A percentile compares a stretch with the other conserved stretches of the same genome.
Evolutionary conservation across 2,888 invertebrate genomes (phyloP).

Genomic region (Cataglyphis cursor): DNA sequence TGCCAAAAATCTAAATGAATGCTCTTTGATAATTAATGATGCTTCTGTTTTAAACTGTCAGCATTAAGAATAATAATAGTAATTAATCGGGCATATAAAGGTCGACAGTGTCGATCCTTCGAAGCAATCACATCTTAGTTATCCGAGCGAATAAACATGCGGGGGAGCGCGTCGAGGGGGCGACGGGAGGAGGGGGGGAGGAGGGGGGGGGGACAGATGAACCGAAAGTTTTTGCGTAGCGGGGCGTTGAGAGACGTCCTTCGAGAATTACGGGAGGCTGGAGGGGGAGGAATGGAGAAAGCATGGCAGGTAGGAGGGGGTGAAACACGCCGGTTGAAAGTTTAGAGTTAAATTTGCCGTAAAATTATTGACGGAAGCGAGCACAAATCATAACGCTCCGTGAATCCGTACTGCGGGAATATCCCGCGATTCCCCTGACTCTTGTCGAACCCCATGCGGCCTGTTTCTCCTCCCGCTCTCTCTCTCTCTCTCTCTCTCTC

Average conservation of each 20-base stretch:
- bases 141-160: constrained; percentile 32
- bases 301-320: constrained; percentile 54
- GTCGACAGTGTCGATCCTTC: constrained; percentile 1
- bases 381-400: constrained; percentile 85
- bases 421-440: constrained; percentile 28
- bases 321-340: constrained; percentile 75
- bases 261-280: constrained; percentile 72
- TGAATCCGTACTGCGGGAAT: constrained; percentile 79
- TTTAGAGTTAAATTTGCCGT: constrained; percentile 84
- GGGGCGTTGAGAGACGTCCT: constrained; percentile 47
- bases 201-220: constrained; percentile 43
- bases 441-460: constrained; percentile 49
- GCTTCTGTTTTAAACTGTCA: not conserved
- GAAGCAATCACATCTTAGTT: constrained; percentile 17
- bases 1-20: constrained; percentile 18
- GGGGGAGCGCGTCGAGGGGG: not conserved
- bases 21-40: constrained; percentile 22
- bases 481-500: not conserved
- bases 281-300: constrained; percentile 29
- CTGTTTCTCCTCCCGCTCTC: constrained; percentile 24
- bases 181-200: too few species aligned
- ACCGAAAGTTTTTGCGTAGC: constrained; percentile 69
- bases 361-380: constrained; percentile 85
- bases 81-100: constrained; percentile 20
- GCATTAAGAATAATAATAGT: not conserved